Base-by-base conservation (phyloP, 2,113 vertebrate genomes). In the Cyanoramphus novaezelandiae region DNA sequence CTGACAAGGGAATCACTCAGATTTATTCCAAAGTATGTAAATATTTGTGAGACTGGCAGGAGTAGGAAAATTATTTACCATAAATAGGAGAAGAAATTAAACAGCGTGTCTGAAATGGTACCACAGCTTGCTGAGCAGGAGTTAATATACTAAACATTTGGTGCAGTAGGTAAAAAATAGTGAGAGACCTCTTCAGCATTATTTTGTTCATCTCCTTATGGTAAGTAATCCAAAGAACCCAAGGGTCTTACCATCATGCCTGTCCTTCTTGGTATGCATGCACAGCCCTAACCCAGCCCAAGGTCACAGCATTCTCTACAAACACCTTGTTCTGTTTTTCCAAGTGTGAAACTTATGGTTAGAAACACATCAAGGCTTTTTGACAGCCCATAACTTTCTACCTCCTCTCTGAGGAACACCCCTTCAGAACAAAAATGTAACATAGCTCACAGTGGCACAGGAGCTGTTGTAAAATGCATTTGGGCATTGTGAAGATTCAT, bases 351-450 rank as follows among this genome's bases (percentile, higher is more conserved):
- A 75, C 53, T 67, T 52, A 20, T 12, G 50, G 60, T 67, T 83
- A 9, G 72, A 92, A 97, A 70, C 79, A 65, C 52, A 83, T 55
- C 71, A 49, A 74, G 87, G 27, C 39, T 92, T 88, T 93, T 17
- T 91, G 88, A 71, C 81, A 94, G 90, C 88, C 50, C 71, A 53
- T 90, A 76, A 69, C 20, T 77, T 95, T 76, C 85, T 65, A n/a
- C 52, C 29, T 65, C 13, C 31, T 96, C 69, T 93, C 94, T 33
- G 69, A 96, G 92, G 86, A 87, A 7, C 25, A 69, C 10, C 39
- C 18, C 37, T 82, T 86, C 62, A 84, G 86, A 82, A 92, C 15
- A 63, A 68, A 93, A 82, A 57, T 1, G 8, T 29, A 85, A 24
- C 77, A 27, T 9, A 44, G 75, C 75, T 89, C 55, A 31, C 8